A percentile compares a stretch with the other conserved stretches of the same genome.
phyloP scores from a whole-genome alignment of 2,797 vertebrate species.

The Onychomys torridus region DNA sequence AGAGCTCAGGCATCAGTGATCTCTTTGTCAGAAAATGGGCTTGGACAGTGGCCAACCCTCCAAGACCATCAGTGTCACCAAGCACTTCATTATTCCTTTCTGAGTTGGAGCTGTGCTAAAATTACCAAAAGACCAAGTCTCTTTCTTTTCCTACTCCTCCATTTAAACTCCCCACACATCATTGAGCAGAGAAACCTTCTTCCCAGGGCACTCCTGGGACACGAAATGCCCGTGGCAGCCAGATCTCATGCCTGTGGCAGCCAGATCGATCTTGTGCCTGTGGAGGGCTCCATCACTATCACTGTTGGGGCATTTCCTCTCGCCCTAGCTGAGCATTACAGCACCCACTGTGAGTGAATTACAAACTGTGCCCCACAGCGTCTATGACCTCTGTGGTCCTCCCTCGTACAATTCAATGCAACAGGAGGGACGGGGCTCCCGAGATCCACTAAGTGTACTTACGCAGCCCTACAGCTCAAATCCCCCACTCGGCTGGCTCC shows the following conservation, averaged over 20 bases:
- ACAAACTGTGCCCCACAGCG: neutral
- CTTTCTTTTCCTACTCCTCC: neutral
- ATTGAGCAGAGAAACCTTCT: neutral
- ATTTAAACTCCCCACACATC: neutral
- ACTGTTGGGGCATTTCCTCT: neutral
- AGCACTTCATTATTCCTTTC: neutral
- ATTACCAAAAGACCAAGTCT: neutral
- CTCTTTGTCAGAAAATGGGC: constrained; percentile 31
- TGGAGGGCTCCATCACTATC: neutral
- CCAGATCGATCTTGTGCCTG: neutral
- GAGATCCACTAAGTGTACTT: rapidly evolving
- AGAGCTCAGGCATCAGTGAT: neutral
- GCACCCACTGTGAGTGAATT: neutral
- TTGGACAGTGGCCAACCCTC: neutral
- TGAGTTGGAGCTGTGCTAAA: neutral
- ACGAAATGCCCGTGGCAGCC: neutral
- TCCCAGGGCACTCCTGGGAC: neutral
- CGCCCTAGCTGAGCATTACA: neutral
- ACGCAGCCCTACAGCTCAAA: neutral
- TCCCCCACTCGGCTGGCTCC: neutral
- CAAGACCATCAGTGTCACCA: neutral
- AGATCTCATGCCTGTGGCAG: neutral
- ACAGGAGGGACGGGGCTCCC: rapidly evolving
- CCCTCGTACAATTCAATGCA: neutral
- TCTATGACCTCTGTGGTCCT: rapidly evolving